Conservation (phyloP, 2,888 invertebrate genomes). For the Norana najaformis region DNA sequence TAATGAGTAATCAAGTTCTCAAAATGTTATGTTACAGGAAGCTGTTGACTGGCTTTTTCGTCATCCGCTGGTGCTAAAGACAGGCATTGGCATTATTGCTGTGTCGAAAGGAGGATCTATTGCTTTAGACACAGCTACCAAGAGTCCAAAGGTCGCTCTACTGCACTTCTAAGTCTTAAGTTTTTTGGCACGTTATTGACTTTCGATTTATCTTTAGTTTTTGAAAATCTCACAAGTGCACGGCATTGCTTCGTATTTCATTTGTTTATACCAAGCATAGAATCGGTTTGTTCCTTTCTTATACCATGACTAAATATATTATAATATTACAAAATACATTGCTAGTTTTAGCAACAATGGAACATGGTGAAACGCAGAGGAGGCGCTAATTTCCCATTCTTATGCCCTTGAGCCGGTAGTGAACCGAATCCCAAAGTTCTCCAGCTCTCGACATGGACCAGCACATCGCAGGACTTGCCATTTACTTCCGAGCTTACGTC, state of each 20-base stretch:
- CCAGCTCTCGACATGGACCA: no score
- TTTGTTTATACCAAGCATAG: neutral
- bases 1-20: neutral
- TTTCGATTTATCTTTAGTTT: neutral
- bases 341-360: neutral
- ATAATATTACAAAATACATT: no score
- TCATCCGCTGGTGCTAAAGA: neutral
- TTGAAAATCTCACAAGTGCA: neutral
- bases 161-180: neutral
- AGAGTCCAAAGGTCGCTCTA: neutral
- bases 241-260: neutral
- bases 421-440: neutral
- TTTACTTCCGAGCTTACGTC: neutral
- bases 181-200: neutral
- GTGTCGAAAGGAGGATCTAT: constrained; percentile 27
- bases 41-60: constrained; percentile 26
- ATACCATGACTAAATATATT: neutral
- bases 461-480: neutral
- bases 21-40: constrained; percentile 22
- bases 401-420: no score
- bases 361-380: neutral
- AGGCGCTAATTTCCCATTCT: neutral
- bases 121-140: neutral
- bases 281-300: neutral
- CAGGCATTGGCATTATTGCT: constrained; percentile 25